Percentiles rank a stretch among this genome's conserved stretches.
phyloP scores from a whole-genome alignment of 1,140 invertebrate species.

The Saccostrea echinata region DNA sequence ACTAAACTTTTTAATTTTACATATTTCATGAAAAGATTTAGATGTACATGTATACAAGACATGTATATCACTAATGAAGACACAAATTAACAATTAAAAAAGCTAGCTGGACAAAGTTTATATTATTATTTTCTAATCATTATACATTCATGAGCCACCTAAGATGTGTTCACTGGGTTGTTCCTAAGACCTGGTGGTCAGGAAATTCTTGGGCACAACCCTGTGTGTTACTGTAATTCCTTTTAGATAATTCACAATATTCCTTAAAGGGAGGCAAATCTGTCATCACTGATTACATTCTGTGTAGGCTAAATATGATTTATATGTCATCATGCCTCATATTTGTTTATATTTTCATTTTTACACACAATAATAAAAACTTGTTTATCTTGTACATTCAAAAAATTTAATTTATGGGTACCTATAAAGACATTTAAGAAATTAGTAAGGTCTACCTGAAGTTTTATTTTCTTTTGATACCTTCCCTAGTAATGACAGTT shows the following conservation, averaged over 20 bases:
- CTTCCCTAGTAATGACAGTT: background rate
- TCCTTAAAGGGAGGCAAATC: slow-evolving; percentile 8
- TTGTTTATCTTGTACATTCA: too few relatives aligned
- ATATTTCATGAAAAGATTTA: too few relatives aligned
- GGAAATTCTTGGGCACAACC: too few relatives aligned
- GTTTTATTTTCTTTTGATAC: background rate
- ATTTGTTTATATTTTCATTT: too few relatives aligned
- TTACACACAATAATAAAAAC: too few relatives aligned
- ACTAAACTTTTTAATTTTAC: too few relatives aligned
- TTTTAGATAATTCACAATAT: background rate
- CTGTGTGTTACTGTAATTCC: too few relatives aligned
- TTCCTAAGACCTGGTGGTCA: too few relatives aligned
- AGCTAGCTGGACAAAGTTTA: background rate
- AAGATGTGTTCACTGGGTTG: too few relatives aligned
- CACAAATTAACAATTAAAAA: background rate
- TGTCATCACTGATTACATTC: background rate
- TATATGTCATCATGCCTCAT: too few relatives aligned
- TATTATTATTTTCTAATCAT: background rate
- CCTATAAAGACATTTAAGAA: background rate
- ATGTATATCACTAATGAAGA: background rate
- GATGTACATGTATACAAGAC: background rate
- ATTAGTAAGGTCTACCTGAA: background rate
- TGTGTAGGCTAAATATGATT: background rate
- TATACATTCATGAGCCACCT: background rate
- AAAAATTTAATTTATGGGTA: too few relatives aligned